phyloP scores from a whole-genome alignment of 2,797 vertebrate genomes.

The Bucorvus abyssinicus region DNA sequence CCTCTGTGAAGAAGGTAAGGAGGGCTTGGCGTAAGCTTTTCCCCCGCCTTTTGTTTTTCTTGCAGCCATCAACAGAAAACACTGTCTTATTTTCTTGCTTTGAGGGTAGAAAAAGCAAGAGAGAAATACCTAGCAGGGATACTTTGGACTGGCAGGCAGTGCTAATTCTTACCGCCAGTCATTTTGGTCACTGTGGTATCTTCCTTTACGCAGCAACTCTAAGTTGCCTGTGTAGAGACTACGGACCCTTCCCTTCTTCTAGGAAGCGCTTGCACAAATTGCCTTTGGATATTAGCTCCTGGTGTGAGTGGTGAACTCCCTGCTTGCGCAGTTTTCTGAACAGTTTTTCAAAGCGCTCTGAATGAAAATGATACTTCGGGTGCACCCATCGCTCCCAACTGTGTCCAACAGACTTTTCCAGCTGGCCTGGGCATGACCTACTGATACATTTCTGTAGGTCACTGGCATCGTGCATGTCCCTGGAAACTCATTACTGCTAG shows the following conservation, averaged over 20 bases:
- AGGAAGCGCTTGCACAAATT: not conserved
- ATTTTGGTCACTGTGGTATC: not conserved
- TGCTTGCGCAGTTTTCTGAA: not conserved
- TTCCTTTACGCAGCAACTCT: not conserved
- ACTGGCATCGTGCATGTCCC: not conserved
- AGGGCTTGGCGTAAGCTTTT: not conserved
- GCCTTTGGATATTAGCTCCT: not conserved
- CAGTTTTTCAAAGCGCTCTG: accelerated
- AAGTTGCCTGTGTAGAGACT: not conserved
- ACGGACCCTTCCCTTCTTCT: not conserved
- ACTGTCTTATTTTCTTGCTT: not conserved
- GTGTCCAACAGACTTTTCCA: not conserved
- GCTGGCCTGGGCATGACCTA: not conserved
- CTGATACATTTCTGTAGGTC: not conserved
- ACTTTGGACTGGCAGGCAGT: not conserved
- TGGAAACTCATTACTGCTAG: not conserved
- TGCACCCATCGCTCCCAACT: not conserved
- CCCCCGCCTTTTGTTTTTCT: conserved; percentile 47
- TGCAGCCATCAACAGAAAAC: conserved; percentile 18
- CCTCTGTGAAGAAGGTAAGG: conserved; percentile 35
- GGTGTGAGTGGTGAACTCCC: not conserved
- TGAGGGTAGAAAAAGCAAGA: not conserved
- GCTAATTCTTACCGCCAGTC: not conserved
- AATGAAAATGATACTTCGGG: not conserved
- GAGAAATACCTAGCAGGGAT: not conserved